Base-by-base conservation (phyloP, 2,797 vertebrate species). In the Melanotaenia nigrans region DNA sequence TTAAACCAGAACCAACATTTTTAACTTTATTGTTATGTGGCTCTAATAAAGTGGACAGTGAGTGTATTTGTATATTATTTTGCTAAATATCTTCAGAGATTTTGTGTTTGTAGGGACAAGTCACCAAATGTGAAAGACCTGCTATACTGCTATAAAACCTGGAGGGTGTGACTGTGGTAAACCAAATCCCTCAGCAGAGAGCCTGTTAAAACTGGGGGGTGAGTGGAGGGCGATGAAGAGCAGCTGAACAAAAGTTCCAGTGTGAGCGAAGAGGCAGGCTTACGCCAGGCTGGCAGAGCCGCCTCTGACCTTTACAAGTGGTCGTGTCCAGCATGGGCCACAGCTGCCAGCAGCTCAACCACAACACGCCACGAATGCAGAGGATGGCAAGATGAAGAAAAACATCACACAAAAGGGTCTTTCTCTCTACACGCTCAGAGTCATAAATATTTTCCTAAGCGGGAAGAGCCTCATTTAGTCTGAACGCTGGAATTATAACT, bases 271-370 rank as follows among this genome's bases (percentile, higher is more conserved):
- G 75, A 74, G 71, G 75, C 71, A 25, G 80, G 78, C 75, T 76
- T 63, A 73, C 14, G 55, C 35, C 40, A 16, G 57, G 49, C 75
- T 84, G 84, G 85, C 87, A 75, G 74, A 71, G 73, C 80, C 40
- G 66, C 79, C 82, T 53, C 81, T 92, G 91, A 92, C 89, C 91
- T 93, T 94, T 91, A 78, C 60, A 81, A 85, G 71, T 68, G 65
- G 73, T 85, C 64, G 55, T 68, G 72, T 77, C 73, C 71, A 78
- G 61, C 65, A 45, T 4, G 63, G 63, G 30, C 60, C 68, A 57
- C 77, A 2, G 51, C 84, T 82, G 82, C 80, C 83, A 83, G 70
- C 74, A 36, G 63, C 74, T 54, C 71, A 47, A 49, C 75, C 67
- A 53, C 66, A 62, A 25, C 38, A 16, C 24, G 40, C 38, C 54